Base-by-base conservation (phyloP, 2,888 invertebrate species). In the Pteria penguin region DNA sequence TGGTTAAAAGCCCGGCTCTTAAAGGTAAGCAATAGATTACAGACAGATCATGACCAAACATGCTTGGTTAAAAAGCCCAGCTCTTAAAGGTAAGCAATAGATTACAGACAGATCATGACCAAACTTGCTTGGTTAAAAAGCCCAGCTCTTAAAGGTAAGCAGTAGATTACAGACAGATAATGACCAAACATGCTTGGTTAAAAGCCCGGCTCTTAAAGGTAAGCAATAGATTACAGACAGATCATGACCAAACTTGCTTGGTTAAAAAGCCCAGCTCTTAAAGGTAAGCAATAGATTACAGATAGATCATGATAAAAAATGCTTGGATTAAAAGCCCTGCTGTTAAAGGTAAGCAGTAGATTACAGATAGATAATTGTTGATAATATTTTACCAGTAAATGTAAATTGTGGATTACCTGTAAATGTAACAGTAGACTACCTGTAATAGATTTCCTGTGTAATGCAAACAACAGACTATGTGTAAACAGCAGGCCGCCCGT, bases 41-140 rank as follows among this genome's bases (percentile, higher is more conserved):
- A 65, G 86, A 63, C 83, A 88, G 36, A 85, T 90, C 1, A 85
- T 87, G 82, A 86, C 84, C 4, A 89, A 89, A 72, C 79, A 84
- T 67, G 86, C 88, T 29, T 90, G 88, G 87, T 67, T 89, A 4
- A 76, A 83, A 57, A 79, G 83, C 66, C 72, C 79, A 36, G 79
- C 83, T 5, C 62, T 29, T 29, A 81, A 82, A 82, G 81, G 80
- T 82, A 32, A 33, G 22, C 4, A 5, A 45, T 45, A 11, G 45
- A 11, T 11, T 45, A 45, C 8, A 11, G 8, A 45, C 8, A 18
- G 45, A 45, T 45, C 8, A 65, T 26, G 33, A 14, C 24, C 1
- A 26, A 52, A 45, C 45, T n/a, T n/a, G n/a, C n/a, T n/a, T n/a
- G n/a, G n/a, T n/a, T n/a, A n/a, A n/a, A n/a, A n/a, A n/a, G n/a